Percentiles rank a stretch among this genome's conserved stretches.
Evolutionary conservation across 2,888 invertebrate species (phyloP).

Genomic region (Troilus luridus): DNA sequence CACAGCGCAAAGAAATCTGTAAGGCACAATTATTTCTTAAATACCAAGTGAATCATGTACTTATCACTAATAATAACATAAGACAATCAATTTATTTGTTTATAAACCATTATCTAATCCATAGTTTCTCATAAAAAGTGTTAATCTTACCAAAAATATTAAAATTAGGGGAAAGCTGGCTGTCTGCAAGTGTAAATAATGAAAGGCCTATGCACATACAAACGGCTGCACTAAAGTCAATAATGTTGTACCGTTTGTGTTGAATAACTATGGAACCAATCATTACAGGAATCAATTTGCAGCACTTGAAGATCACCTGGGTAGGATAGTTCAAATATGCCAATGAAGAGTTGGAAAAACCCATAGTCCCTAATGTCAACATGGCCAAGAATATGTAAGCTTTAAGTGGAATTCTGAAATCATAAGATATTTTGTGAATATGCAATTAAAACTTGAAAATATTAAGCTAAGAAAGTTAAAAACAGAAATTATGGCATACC

Average conservation of each 20-base stretch:
- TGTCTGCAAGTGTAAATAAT: slow-evolving; percentile 89
- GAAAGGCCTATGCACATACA: slow-evolving; percentile 92
- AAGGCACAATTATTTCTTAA: background rate
- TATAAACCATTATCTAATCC: background rate
- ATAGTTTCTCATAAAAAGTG: background rate
- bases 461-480: background rate
- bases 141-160: slow-evolving; percentile 71
- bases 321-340: slow-evolving; percentile 97
- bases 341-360: slow-evolving; percentile 93
- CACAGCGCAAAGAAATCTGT: background rate
- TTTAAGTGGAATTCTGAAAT: slow-evolving; percentile 83
- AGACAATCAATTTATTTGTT: background rate
- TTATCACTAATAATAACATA: background rate
- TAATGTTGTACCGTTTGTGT: slow-evolving; percentile 85
- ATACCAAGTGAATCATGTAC: background rate
- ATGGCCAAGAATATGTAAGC: slow-evolving; percentile 87
- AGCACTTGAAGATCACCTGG: slow-evolving; percentile 94
- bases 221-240: slow-evolving; percentile 88
- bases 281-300: slow-evolving; percentile 95
- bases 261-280: slow-evolving; percentile 94
- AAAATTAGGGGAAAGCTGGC: slow-evolving; percentile 74
- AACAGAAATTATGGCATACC: slow-evolving; percentile 53
- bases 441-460: background rate
- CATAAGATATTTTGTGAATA: slow-evolving; percentile 14
- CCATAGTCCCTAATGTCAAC: slow-evolving; percentile 95